Percentiles rank a stretch among this genome's conserved stretches.
These are phyloP conservation scores for Phortica variegata DNA, from an alignment of 1,140 invertebrate genomes.

Conservation along the genomic window DNA sequence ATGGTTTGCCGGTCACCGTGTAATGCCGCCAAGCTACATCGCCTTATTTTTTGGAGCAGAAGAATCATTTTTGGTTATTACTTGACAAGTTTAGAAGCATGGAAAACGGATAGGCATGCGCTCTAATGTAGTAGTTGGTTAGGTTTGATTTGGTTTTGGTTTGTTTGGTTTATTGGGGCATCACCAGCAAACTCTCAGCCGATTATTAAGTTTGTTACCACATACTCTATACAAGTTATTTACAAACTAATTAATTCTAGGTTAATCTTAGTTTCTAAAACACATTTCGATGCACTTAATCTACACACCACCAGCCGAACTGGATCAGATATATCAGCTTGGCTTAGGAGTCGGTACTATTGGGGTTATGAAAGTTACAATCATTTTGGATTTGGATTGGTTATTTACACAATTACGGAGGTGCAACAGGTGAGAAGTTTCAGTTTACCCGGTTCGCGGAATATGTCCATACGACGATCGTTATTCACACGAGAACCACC, in stretches of 20 bases:
- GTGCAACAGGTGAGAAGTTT: slow-evolving; percentile 55
- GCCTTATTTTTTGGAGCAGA: too few species aligned
- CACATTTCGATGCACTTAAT: too few species aligned
- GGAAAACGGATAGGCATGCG: too few species aligned
- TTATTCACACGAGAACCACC: slow-evolving; percentile 54
- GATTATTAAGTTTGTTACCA: too few species aligned
- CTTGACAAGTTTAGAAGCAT: too few species aligned
- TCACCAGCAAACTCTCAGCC: too few species aligned
- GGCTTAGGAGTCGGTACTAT: not conserved
- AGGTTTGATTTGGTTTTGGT: slow-evolving; percentile 27
- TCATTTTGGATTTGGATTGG: slow-evolving; percentile 5
- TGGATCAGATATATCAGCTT: too few species aligned
- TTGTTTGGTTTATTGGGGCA: too few species aligned
- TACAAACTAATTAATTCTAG: slow-evolving; percentile 10
- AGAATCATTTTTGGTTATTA: slow-evolving; percentile 37
- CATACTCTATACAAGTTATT: slow-evolving; percentile 33
- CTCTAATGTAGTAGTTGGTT: slow-evolving; percentile 5
- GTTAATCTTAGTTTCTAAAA: slow-evolving; percentile 8
- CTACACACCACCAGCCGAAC: too few species aligned
- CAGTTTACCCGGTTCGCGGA: slow-evolving; percentile 57
- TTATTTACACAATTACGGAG: slow-evolving; percentile 52
- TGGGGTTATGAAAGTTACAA: not conserved
- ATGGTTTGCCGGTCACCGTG: slow-evolving; percentile 76
- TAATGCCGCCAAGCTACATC: slow-evolving; percentile 67
- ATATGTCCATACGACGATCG: slow-evolving; percentile 56